These are phyloP conservation scores for Lymantria monacha DNA, from an alignment of 2,888 invertebrate species.

Conservation along the genomic window DNA sequence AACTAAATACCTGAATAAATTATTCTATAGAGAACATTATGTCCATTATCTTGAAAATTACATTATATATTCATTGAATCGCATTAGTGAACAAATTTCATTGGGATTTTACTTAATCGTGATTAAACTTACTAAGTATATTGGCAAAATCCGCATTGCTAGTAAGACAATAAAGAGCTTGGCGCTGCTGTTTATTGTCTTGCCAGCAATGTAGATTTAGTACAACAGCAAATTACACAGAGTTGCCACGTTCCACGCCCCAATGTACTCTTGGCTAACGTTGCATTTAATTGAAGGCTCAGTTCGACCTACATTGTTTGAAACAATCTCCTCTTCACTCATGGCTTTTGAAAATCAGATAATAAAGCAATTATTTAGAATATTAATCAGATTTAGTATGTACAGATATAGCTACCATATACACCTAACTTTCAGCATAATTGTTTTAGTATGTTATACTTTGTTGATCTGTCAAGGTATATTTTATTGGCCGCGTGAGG, in stretches of 20 bases:
- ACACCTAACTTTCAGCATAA: not conserved
- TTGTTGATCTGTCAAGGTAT: not conserved
- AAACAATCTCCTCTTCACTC: slow-evolving; percentile 19
- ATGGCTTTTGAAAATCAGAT: not conserved
- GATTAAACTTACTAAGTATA: no score
- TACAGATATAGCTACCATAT: no score
- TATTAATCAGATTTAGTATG: not conserved
- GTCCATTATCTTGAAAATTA: no score
- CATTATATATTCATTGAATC: no score
- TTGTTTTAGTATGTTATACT: not conserved
- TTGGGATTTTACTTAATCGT: no score
- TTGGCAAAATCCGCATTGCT: not conserved
- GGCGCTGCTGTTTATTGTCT: slow-evolving; percentile 4
- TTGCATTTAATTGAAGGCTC: slow-evolving; percentile 41
- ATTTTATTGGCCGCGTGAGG: no score
- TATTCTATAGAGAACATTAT: no score
- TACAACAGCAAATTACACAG: slow-evolving; percentile 20
- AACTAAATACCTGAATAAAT: no score
- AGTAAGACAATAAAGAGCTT: not conserved
- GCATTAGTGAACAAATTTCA: no score
- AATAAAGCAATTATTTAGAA: not conserved
- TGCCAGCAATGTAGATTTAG: slow-evolving; percentile 11
- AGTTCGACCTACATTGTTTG: slow-evolving; percentile 32
- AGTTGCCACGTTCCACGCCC: slow-evolving; percentile 9
- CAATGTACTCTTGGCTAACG: slow-evolving; percentile 19